Base-by-base conservation (phyloP, 2,113 vertebrate species). In the Rhagologus leucostigma region DNA sequence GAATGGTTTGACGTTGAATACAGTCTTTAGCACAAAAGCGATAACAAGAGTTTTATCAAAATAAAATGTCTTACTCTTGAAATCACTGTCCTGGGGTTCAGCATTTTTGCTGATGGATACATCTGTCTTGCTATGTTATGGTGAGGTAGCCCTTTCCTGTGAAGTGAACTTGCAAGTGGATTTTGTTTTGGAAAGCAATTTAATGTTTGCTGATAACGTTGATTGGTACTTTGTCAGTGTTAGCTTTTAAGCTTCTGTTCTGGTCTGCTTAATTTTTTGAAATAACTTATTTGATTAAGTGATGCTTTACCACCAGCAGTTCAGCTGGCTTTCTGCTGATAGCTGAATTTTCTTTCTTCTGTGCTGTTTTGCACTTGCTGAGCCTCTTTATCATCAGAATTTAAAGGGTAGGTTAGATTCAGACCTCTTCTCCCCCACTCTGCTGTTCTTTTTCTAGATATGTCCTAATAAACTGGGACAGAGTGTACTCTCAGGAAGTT, bases 111-210 rank as follows among this genome's bases (percentile, higher is more conserved):
- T 91, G 91, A 91, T 53, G 50, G 19, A 32, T 90, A 73, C 9
- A 47, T 93, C 49, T 85, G 50, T 77, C 46, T 91, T 50, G 12
- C 42, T 74, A 18, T 50, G 39, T 85, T 86, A 63, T 23, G 24
- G 50, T 85, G 47, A 80, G 70, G 42, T 77, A 88, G 78, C 8
- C 49, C 13, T 74, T 94, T 83, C 29, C 12, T 83, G n/a, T 64
- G 55, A 56, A 95, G 47, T 57, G 30, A 93, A 93, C 59, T 77
- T 93, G 16, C 44, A 88, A 94, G 53, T 83, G 50, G 75, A 91
- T 93, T 97, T 94, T 96, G 95, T 83, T 96, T 96, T 88, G 67
- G 52, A 90, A 96, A 92, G 93, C 78, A 96, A 96, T 91, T 94
- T 94, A 88, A 88, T 77, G 50, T 96, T 95, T 95, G 82, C 84